phyloP scores from a whole-genome alignment of 1,140 invertebrate genomes.

The Stenopsyche tienmushanensis region DNA sequence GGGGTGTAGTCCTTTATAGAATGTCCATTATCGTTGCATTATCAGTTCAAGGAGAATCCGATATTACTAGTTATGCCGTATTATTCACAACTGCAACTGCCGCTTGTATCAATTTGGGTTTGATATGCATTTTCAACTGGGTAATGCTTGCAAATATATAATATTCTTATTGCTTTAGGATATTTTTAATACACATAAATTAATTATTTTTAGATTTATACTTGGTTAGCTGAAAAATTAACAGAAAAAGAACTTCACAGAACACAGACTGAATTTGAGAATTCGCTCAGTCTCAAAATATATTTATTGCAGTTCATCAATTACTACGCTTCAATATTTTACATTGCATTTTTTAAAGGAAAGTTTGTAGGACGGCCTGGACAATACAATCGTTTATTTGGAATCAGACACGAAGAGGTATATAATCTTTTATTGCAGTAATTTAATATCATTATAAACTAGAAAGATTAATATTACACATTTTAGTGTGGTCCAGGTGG shows the following conservation, averaged over 20 bases:
- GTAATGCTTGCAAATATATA: conserved; percentile 48
- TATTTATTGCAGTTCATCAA: conserved; percentile 98
- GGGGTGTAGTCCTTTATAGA: conserved; percentile 89
- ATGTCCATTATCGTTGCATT: conserved; percentile 81
- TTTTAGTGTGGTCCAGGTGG: conserved; percentile 79
- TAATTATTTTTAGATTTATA: conserved; percentile 71
- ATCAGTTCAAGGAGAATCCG: conserved; percentile 59
- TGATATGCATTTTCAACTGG: conserved; percentile 86
- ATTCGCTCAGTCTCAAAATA: conserved; percentile 94
- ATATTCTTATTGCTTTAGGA: background rate
- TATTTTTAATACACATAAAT: no score
- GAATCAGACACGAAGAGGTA: conserved; percentile 82
- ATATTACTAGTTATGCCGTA: conserved; percentile 72
- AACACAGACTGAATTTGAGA: conserved; percentile 97
- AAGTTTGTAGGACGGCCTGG: conserved; percentile 86
- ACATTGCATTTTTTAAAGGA: conserved; percentile 97
- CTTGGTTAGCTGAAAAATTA: conserved; percentile 84
- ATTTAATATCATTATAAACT: background rate
- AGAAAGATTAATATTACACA: background rate
- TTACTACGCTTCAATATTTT: conserved; percentile 98
- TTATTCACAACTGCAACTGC: conserved; percentile 82
- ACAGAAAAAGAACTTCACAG: conserved; percentile 92
- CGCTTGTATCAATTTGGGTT: conserved; percentile 81
- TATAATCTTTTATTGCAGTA: conserved; percentile 31
- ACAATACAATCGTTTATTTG: conserved; percentile 73